phyloP scores from a whole-genome alignment of 2,797 vertebrate genomes.

The Margarornis squamiger region DNA sequence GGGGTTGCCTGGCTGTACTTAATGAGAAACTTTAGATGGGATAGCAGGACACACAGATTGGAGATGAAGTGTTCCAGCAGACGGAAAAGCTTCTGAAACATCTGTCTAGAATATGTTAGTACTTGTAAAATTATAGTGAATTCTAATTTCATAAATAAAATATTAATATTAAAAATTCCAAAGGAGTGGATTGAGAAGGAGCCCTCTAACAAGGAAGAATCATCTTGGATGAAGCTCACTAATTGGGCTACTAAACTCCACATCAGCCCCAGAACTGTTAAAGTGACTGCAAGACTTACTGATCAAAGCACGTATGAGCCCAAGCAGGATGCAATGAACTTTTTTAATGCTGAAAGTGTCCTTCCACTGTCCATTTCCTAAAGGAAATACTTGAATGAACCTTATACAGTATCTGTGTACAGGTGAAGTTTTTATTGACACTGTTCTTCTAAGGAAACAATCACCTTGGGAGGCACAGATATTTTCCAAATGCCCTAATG shows the following conservation, averaged over 20 bases:
- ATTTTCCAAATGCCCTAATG: slow-evolving; percentile 15
- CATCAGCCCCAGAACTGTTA: not conserved
- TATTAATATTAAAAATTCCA: not conserved
- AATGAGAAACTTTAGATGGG: not conserved
- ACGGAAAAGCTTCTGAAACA: slow-evolving; percentile 7
- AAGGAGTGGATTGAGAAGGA: slow-evolving; percentile 9
- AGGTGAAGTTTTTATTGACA: slow-evolving; percentile 50
- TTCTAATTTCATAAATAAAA: slow-evolving; percentile 17
- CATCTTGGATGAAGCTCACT: not conserved
- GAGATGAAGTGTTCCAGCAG: slow-evolving; percentile 5
- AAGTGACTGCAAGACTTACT: not conserved
- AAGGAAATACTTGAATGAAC: slow-evolving; percentile 72
- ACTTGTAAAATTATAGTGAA: not conserved
- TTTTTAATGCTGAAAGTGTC: slow-evolving; percentile 48
- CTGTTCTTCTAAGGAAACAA: slow-evolving; percentile 18
- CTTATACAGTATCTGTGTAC: slow-evolving; percentile 45
- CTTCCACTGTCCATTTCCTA: slow-evolving; percentile 58
- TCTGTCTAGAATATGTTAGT: slow-evolving; percentile 3
- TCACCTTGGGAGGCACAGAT: not conserved
- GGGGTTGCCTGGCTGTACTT: not conserved
- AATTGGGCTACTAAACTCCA: not conserved
- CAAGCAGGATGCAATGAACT: slow-evolving; percentile 7
- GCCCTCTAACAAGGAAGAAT: not conserved
- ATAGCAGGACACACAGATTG: not conserved
- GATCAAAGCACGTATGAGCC: slow-evolving; percentile 20